Base-by-base conservation (phyloP, 2,797 vertebrate genomes). In the Acanthornis magna region DNA sequence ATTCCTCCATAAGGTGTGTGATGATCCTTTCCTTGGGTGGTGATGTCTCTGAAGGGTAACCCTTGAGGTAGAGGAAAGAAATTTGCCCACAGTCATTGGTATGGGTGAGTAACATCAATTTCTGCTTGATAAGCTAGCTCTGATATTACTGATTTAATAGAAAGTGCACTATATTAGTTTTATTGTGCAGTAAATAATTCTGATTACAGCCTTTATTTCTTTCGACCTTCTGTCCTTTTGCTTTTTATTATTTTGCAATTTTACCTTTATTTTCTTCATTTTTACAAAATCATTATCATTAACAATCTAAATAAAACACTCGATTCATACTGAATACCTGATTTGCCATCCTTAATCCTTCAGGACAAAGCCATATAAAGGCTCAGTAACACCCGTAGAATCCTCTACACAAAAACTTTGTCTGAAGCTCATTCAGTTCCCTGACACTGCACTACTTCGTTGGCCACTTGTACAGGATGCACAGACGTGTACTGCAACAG, bases 1-100 rank as follows among this genome's bases (percentile, higher is more conserved):
- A 50, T 45, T 63, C 19, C 10, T 50, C 23, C 9, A 20, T 25
- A 51, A 63, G 23, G 32, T 43, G 15, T 40, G 16, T 43, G 36
- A 36, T 66, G 63, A 55, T 27, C 30, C 30, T 48, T 75, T 16
- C 32, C 19, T 36, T 20, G 16, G 11, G 13, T 42, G 10, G 18
- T n/a, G 19, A n/a, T 0, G 0, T 3, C 7, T 7, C 26, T 50
- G 42, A 70, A 62, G 36, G 13, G 27, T 32, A 42, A 23, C 16
- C 18, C 36, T 43, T 0, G 0, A 50, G 48, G 22, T 5, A 62
- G 36, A 57, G 23, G 36, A 50, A 54, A 68, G 55, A 50, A 9
- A 62, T 50, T 75, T 55, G 13, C 22, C 36, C 13, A 48, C 1
- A 4, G 36, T 38, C 32, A 36, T 10, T 43, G 6, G 2, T 50